Evolutionary conservation across 1,140 invertebrate species (phyloP), one percentile per base, ranked within the genome.

Genomic region (Heliothis virescens): DNA sequence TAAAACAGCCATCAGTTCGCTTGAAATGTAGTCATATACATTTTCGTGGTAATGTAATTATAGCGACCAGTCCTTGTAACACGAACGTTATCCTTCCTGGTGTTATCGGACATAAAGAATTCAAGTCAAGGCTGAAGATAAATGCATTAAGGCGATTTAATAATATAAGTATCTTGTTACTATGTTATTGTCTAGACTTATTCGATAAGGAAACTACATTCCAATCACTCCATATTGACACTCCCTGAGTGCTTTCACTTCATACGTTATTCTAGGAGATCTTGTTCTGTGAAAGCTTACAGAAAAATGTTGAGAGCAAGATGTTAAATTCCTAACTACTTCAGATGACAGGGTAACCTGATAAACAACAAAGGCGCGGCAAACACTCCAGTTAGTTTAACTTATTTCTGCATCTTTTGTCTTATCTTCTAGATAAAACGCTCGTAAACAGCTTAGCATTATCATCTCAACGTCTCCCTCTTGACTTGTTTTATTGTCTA

Each of bases 161-260:
- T 9, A 29, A n/a, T n/a, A n/a, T n/a, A n/a, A n/a, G n/a, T 57
- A 63, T 50, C 63, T 67, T 48, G 47, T 50, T 13, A 67, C 18
- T 65, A 65, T 18, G 47, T 41, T 41, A 47, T 48, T 50, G 59
- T 60, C 59, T 50, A 67, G 63, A 67, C 41, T 50, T 50, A 67
- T 67, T 67, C n/a, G 63, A 67, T 50, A 67, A 50, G 16, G 57
- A 50, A 63, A 12, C 26, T 16, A 41, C 34, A 16, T 63, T 63
- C 60, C 34, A 63, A 34, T 15, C n/a, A 41, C 3, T 47, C n/a
- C 10, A n/a, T 0, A 63, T 13, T 29, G 29, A 16, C 13, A 11
- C 16, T 62, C 59, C 13, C 11, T 34, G 2, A 18, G 7, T 18
- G 21, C 18, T 47, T 13, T 16, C 15, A n/a, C n/a, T 63, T n/a